Evolutionary conservation across 2,888 invertebrate genomes (phyloP).

Genomic region (Dioctria rufipes): DNA sequence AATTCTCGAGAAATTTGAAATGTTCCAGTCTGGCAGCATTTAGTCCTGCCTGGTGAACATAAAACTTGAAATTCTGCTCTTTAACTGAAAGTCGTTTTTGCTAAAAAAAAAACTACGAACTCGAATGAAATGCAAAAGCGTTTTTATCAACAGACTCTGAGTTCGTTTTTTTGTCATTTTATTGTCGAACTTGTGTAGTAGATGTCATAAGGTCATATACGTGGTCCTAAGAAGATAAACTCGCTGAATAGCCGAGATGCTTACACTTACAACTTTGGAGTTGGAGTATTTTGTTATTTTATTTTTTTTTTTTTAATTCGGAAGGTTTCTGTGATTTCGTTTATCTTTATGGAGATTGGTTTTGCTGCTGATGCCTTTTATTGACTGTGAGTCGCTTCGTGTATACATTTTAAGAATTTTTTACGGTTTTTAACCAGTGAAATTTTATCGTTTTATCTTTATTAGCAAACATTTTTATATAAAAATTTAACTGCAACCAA

Average conservation of each 20-base stretch:
- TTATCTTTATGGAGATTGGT: slow-evolving; percentile 23
- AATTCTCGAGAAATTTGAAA: slow-evolving; percentile 2
- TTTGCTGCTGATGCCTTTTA: too few species aligned
- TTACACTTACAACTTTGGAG: background rate
- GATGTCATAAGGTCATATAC: slow-evolving; percentile 37
- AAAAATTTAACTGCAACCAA: too few species aligned
- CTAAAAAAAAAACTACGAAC: background rate
- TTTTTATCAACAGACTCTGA: too few species aligned
- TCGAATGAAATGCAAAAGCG: background rate
- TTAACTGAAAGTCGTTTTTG: too few species aligned
- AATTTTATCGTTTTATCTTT: too few species aligned
- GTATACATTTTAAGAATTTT: too few species aligned
- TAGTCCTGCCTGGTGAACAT: background rate
- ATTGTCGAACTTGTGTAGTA: background rate
- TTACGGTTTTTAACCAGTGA: too few species aligned
- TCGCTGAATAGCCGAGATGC: background rate
- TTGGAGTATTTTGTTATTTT: background rate
- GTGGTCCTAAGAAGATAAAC: slow-evolving; percentile 13
- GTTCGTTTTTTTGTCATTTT: background rate
- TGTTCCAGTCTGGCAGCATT: background rate
- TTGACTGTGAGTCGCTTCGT: too few species aligned
- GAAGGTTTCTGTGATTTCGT: background rate
- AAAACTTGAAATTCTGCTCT: too few species aligned
- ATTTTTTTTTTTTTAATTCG: too few species aligned
- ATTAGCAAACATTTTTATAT: too few species aligned